Percentiles rank a stretch among this genome's conserved stretches.
Conservation (phyloP, 2,888 invertebrate genomes). For the Siphonodentalium dalli region DNA sequence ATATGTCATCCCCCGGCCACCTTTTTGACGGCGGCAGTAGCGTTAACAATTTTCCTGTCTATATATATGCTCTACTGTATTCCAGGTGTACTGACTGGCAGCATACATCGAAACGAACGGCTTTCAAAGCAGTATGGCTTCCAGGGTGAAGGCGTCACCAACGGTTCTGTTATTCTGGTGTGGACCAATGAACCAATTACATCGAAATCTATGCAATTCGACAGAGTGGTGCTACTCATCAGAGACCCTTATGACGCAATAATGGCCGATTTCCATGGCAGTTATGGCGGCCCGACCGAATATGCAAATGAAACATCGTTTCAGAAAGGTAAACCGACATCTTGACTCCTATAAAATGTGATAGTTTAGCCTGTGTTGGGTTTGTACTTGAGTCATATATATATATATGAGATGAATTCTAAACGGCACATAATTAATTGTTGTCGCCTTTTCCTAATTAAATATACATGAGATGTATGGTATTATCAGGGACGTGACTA, state of each 20-base stretch:
- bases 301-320: constrained; percentile 24
- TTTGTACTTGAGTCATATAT: too few species aligned
- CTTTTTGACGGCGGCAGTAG: too few species aligned
- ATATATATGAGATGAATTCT: too few species aligned
- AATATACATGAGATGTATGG: too few species aligned
- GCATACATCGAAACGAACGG: constrained; percentile 30
- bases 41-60: neutral
- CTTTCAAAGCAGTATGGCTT: constrained; percentile 29
- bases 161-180: constrained; percentile 27
- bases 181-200: constrained; percentile 32
- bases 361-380: too few species aligned
- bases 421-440: too few species aligned
- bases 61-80: neutral
- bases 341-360: too few species aligned
- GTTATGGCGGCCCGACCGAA: constrained; percentile 30
- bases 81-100: constrained; percentile 35
- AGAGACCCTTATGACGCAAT: constrained; percentile 35
- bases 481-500: too few species aligned
- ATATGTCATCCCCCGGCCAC: too few species aligned
- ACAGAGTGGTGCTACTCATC: constrained; percentile 31
- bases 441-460: too few species aligned
- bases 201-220: constrained; percentile 19
- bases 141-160: constrained; percentile 33
- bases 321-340: constrained; percentile 25
- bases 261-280: constrained; percentile 35